Evolutionary conservation across 2,113 vertebrate species (phyloP).

Genomic region (Centropus bengalensis): DNA sequence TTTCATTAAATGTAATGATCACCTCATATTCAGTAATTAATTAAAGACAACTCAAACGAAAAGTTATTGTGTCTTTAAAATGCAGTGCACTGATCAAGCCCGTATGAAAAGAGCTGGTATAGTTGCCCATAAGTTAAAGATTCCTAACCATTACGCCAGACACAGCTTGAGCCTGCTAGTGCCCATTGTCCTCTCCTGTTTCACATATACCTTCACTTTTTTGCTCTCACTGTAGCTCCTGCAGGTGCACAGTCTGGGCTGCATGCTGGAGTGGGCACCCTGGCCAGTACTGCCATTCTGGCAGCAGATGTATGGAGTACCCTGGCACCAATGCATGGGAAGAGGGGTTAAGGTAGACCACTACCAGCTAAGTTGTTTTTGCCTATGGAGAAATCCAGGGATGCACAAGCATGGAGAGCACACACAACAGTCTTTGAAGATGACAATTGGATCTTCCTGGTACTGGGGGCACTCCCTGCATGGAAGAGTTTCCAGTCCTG

Average conservation of each 20-base stretch:
- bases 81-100: background rate
- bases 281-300: background rate
- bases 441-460: background rate
- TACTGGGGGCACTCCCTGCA: background rate
- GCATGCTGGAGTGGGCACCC: accelerated
- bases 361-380: background rate
- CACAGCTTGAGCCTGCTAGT: background rate
- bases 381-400: accelerated
- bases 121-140: background rate
- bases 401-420: background rate
- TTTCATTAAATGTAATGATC: background rate
- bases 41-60: background rate
- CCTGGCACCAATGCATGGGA: background rate
- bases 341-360: background rate
- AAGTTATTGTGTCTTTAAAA: background rate
- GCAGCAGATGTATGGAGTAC: background rate
- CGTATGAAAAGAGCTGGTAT: background rate
- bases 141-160: background rate
- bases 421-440: background rate
- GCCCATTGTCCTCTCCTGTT: background rate
- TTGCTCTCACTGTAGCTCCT: background rate
- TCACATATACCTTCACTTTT: background rate
- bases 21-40: background rate
- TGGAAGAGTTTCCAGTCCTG: background rate
- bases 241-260: accelerated